Evolutionary conservation across 2,797 vertebrate species (phyloP).

Genomic region (Sebastolobus altivelis): DNA sequence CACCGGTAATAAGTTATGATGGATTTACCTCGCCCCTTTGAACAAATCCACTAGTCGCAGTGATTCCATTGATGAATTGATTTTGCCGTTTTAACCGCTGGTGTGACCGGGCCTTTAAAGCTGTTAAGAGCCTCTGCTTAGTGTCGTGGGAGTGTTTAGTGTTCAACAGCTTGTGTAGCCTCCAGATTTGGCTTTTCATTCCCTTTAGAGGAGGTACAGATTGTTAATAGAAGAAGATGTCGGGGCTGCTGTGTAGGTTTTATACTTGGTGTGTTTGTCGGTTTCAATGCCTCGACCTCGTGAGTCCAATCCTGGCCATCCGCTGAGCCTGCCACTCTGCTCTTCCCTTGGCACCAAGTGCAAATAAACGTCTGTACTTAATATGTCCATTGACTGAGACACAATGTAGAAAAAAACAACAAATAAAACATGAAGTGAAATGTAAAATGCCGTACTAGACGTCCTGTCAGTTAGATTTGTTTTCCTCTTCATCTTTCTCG

Average conservation of each 20-base stretch:
- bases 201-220: slow-evolving; percentile 11
- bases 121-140: neutral
- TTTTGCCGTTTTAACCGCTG: neutral
- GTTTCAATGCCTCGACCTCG: slow-evolving; percentile 1
- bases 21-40: neutral
- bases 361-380: slow-evolving; percentile 52
- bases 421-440: slow-evolving; percentile 41
- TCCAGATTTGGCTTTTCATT: slow-evolving; percentile 21
- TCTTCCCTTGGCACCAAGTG: slow-evolving; percentile 59
- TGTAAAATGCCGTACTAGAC: slow-evolving; percentile 39
- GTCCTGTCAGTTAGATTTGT: slow-evolving; percentile 75
- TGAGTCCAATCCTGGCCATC: slow-evolving; percentile 14
- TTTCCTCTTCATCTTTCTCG: slow-evolving; percentile 66
- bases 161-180: neutral
- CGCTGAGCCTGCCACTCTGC: slow-evolving; percentile 12
- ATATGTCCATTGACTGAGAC: slow-evolving; percentile 58
- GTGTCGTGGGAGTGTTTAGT: neutral
- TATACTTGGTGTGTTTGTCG: neutral
- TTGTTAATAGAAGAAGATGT: slow-evolving; percentile 1
- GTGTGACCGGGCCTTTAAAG: neutral
- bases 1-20: neutral
- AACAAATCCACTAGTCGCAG: neutral
- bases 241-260: slow-evolving; percentile 9
- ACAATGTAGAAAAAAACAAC: slow-evolving; percentile 36
- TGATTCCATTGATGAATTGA: neutral